A percentile compares a stretch with the other conserved stretches of the same genome.
phyloP scores from a whole-genome alignment of 2,888 invertebrate genomes.

The Pharmacophagus antenor region DNA sequence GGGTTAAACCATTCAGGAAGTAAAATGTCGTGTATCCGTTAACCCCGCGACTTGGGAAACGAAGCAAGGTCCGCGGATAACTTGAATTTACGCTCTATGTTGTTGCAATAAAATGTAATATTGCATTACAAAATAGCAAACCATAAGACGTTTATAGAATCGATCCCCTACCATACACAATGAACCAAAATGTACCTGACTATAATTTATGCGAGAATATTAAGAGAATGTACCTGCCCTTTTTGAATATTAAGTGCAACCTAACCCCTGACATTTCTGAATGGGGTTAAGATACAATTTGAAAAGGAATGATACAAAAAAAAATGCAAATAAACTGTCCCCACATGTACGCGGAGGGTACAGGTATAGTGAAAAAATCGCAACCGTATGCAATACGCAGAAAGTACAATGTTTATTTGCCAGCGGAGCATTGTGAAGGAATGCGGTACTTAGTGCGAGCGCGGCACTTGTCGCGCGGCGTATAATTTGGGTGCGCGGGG shows the following conservation, averaged over 20 bases:
- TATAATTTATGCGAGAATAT: constrained; percentile 82
- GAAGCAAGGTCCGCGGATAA: constrained; percentile 42
- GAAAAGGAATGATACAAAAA: constrained; percentile 74
- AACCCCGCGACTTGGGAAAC: constrained; percentile 49
- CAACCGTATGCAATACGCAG: constrained; percentile 54
- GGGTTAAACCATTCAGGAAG: constrained; percentile 79
- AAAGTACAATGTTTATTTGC: constrained; percentile 54
- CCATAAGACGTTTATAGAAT: constrained; percentile 49
- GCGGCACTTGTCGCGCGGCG: constrained; percentile 75
- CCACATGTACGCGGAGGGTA: constrained; percentile 64
- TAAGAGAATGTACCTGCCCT: constrained; percentile 82
- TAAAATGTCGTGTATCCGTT: constrained; percentile 71
- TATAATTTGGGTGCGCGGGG: constrained; percentile 76
- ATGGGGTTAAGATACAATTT: constrained; percentile 80
- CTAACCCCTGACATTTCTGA: constrained; percentile 81
- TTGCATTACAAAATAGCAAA: constrained; percentile 40
- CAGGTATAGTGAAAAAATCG: constrained; percentile 74
- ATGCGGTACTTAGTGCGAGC: constrained; percentile 51
- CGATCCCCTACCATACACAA: constrained; percentile 66
- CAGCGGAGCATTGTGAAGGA: constrained; percentile 38
- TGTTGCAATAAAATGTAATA: constrained; percentile 43
- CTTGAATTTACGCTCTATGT: constrained; percentile 44
- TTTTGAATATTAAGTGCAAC: constrained; percentile 82
- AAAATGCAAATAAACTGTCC: constrained; percentile 81
- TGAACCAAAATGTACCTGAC: constrained; percentile 80